Conservation (phyloP, 2,113 vertebrate species). For the Esox niger region DNA sequence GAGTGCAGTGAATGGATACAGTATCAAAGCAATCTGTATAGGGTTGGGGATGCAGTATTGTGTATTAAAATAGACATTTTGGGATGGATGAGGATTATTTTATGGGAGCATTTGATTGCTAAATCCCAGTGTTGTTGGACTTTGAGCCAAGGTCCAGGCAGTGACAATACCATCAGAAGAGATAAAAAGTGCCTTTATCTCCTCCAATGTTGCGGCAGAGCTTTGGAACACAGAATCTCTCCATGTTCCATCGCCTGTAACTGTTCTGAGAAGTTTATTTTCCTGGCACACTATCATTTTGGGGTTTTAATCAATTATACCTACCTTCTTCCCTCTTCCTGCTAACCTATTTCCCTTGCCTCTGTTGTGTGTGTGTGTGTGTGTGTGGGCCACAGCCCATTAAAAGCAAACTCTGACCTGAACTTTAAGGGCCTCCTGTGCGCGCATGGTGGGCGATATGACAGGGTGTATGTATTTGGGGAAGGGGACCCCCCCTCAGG, state of each 20-base stretch:
- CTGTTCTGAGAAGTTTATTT: constrained; percentile 37
- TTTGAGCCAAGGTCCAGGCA: no score
- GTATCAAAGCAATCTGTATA: no score
- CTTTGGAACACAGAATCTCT: not conserved
- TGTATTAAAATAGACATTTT: not conserved
- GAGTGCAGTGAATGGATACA: no score
- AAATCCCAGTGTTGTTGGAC: not conserved
- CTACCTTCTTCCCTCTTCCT: not conserved
- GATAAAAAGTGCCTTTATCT: no score
- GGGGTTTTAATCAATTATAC: constrained; percentile 47
- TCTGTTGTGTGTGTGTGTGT: not conserved
- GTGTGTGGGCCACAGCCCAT: constrained; percentile 5
- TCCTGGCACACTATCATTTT: constrained; percentile 27
- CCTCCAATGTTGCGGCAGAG: no score
- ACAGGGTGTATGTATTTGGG: constrained; percentile 39
- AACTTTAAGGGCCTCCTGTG: constrained; percentile 15
- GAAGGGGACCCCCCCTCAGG: constrained; percentile 6
- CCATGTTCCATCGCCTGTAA: constrained; percentile 3
- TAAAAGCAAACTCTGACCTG: constrained; percentile 22
- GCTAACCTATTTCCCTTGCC: not conserved
- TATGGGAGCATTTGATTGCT: not conserved
- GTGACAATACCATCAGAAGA: no score
- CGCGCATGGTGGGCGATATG: constrained; percentile 27
- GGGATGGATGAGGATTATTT: not conserved
- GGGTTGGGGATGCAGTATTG: no score